Evolutionary conservation across 1,140 invertebrate species (phyloP).

Genomic region (Ceratitis capitata): DNA sequence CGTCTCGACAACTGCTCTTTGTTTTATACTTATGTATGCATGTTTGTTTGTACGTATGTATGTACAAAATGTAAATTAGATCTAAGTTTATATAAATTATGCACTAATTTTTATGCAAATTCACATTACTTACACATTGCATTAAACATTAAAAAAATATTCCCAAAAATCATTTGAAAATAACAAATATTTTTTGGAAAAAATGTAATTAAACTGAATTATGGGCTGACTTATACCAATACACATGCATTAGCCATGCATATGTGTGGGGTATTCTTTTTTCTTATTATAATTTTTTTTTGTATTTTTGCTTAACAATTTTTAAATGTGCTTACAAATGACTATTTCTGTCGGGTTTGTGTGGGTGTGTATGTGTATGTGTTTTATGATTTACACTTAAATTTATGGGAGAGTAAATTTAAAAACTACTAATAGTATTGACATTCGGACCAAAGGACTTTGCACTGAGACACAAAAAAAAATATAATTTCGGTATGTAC

Average conservation of each 20-base stretch:
- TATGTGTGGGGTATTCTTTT: not conserved
- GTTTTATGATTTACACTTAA: not conserved
- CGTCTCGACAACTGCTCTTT: not conserved
- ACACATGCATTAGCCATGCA: not conserved
- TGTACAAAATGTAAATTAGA: not conserved
- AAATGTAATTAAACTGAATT: slow-evolving; percentile 11
- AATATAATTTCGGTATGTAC: too few relatives aligned
- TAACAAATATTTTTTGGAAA: not conserved
- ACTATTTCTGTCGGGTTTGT: not conserved
- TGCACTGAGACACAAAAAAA: too few relatives aligned
- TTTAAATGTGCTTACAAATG: not conserved
- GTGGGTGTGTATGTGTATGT: not conserved
- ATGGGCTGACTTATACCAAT: slow-evolving; percentile 3
- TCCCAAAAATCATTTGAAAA: not conserved
- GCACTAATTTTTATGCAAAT: not conserved
- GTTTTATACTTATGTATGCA: not conserved
- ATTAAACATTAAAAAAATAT: not conserved
- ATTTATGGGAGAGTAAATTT: not conserved
- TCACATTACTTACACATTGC: not conserved
- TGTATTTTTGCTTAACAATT: not conserved
- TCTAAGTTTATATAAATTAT: not conserved
- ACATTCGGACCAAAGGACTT: not conserved
- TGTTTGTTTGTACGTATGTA: not conserved
- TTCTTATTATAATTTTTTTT: not conserved
- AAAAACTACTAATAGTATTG: not conserved